Evolutionary conservation across 1,140 invertebrate genomes (phyloP).

Genomic region (Oreohelix idahoensis): DNA sequence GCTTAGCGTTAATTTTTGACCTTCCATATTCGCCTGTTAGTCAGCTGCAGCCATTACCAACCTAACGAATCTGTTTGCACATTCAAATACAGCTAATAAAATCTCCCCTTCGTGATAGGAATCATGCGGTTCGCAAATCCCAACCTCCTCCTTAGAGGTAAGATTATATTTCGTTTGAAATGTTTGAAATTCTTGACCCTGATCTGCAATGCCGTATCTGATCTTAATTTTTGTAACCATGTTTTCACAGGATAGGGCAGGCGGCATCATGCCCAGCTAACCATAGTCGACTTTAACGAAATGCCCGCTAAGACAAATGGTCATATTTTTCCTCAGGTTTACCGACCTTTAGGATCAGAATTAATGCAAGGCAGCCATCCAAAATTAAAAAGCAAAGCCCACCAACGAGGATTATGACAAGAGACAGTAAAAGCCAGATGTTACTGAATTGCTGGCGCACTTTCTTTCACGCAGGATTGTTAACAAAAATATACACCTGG

Average conservation of each 20-base stretch:
- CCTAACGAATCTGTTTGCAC: not conserved
- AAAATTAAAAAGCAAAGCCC: too few relatives aligned
- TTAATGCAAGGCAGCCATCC: too few relatives aligned
- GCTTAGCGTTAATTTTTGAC: not conserved
- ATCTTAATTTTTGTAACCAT: not conserved
- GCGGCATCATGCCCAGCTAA: not conserved
- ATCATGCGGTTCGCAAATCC: constrained; percentile 1
- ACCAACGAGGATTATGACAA: too few relatives aligned
- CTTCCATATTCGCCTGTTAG: not conserved
- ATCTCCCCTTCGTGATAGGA: not conserved
- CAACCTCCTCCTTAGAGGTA: not conserved
- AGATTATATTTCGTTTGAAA: not conserved
- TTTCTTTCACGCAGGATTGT: too few relatives aligned
- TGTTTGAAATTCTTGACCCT: not conserved
- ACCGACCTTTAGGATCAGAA: too few relatives aligned
- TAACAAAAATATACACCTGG: too few relatives aligned
- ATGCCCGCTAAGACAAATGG: not conserved
- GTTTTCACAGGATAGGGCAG: not conserved
- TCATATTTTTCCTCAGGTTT: too few relatives aligned
- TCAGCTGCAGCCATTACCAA: not conserved
- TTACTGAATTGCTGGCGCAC: too few relatives aligned
- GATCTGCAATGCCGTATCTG: not conserved
- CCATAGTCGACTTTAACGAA: not conserved
- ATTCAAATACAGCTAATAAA: not conserved
- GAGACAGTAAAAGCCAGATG: too few relatives aligned